Evolutionary conservation across 2,113 vertebrate genomes (phyloP).

Genomic region (Strix uralensis): DNA sequence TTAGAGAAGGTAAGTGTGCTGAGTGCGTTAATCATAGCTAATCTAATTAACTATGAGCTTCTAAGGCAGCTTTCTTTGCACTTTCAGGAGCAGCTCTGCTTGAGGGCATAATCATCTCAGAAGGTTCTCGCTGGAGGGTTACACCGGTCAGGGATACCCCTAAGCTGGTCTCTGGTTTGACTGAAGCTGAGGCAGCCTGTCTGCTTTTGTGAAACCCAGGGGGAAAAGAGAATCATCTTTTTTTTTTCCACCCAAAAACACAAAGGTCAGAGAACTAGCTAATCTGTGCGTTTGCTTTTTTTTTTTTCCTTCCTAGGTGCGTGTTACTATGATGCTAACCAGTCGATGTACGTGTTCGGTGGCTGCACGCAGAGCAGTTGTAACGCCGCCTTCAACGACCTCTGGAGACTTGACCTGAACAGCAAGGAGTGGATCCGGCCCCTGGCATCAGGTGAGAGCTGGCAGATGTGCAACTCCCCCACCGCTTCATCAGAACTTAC

Average conservation of each 20-base stretch:
- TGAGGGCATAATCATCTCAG: background rate
- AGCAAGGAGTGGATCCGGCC: constrained; percentile 99
- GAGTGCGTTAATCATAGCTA: background rate
- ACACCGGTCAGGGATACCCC: background rate
- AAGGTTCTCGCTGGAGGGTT: background rate
- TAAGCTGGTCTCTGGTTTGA: background rate
- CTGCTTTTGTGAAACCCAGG: background rate
- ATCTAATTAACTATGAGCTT: constrained; percentile 29
- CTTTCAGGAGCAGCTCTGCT: constrained; percentile 11
- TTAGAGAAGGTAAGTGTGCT: background rate
- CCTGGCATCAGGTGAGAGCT: constrained; percentile 89
- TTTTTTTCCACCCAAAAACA: background rate
- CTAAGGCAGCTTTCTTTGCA: background rate
- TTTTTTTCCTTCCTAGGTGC: constrained; percentile 77
- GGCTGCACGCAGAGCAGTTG: constrained; percentile 99
- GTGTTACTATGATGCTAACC: constrained; percentile 95
- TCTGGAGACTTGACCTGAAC: constrained; percentile 98
- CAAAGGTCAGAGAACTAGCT: background rate
- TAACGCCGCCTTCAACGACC: constrained; percentile 97
- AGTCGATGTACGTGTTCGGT: constrained; percentile 99
- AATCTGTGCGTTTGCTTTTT: background rate
- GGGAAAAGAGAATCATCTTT: no score
- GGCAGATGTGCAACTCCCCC: no score
- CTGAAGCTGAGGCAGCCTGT: accelerated
- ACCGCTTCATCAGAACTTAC: accelerated